These are phyloP conservation scores for Pristiophorus japonicus DNA, from an alignment of 2,113 vertebrate genomes.

Conservation along the genomic window DNA sequence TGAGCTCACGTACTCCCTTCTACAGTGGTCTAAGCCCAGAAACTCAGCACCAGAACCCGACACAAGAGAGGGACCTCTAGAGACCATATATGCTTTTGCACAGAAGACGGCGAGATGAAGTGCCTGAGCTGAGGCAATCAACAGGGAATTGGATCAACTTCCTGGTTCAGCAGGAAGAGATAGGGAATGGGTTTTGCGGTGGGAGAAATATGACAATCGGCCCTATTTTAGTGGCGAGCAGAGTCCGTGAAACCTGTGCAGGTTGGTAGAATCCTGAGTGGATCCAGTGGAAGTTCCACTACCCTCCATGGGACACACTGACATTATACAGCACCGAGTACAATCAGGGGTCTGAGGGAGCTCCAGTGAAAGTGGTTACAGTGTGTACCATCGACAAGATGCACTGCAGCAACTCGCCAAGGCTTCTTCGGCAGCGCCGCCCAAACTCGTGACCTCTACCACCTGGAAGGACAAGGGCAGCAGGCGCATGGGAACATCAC, in stretches of 20 bases:
- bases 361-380: no score
- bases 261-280: not conserved
- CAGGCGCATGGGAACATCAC: no score
- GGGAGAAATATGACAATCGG: not conserved
- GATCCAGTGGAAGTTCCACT: not conserved
- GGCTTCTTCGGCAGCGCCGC: no score
- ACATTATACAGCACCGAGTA: not conserved
- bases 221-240: not conserved
- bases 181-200: not conserved
- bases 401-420: no score
- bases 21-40: not conserved
- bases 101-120: not conserved
- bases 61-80: no score
- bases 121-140: not conserved
- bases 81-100: not conserved
- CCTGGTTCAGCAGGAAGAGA: not conserved
- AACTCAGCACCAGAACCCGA: not conserved
- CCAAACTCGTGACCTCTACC: no score
- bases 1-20: not conserved
- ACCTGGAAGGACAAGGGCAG: no score
- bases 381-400: no score
- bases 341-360: not conserved
- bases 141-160: not conserved
- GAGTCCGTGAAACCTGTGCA: not conserved
- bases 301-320: not conserved